Base-by-base conservation (phyloP, 30 jellyfish, hydroid and myxozoan genomes). In the Catostylus mosaicus region DNA sequence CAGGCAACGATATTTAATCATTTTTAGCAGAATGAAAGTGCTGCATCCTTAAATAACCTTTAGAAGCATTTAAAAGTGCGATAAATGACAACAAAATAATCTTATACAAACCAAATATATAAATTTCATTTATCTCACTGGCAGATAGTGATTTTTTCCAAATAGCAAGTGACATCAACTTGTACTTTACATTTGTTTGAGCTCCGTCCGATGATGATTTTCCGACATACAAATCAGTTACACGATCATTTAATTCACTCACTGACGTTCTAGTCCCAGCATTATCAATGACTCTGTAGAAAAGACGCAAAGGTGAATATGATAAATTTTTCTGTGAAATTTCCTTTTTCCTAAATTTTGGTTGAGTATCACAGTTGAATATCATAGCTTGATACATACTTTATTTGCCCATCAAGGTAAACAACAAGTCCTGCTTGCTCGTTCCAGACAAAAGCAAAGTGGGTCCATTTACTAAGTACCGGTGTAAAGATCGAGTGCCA, bases 91-190 rank as follows among this genome's bases (percentile, higher is more conserved):
- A n/a, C n/a, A n/a, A n/a, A n/a, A n/a, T n/a, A n/a, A n/a, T n/a
- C n/a, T n/a, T n/a, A n/a, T 46, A 30, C 85, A 4, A 50, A 87
- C 98, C 98, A 26, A 84, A 67, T 4, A 30, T 23, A 45, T 84
- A 91, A 32, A 91, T 80, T 6, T 71, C 67, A 7, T 64, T 32
- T 51, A 92, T 75, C 81, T 80, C 93, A 40, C 73, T 69, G 1
- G 89, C 50, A 24, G 87, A 24, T 33, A 86, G 79, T 12, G 75
- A 40, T 40, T 82, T 82, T 30, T 92, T 60, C 88, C 92, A 81
- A 54, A 92, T 46, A 1, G 97, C 98, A 51, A 92, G 46, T 10
- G 98, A 92, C 89, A 79, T 71, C 88, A 92, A 61, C 19, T 75
- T 65, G 89, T 83, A 64, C 38, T 63, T 51, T 3, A 89, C 80